Conservation (phyloP, 2,113 vertebrate genomes). For the Psilopogon haemacephalus region DNA sequence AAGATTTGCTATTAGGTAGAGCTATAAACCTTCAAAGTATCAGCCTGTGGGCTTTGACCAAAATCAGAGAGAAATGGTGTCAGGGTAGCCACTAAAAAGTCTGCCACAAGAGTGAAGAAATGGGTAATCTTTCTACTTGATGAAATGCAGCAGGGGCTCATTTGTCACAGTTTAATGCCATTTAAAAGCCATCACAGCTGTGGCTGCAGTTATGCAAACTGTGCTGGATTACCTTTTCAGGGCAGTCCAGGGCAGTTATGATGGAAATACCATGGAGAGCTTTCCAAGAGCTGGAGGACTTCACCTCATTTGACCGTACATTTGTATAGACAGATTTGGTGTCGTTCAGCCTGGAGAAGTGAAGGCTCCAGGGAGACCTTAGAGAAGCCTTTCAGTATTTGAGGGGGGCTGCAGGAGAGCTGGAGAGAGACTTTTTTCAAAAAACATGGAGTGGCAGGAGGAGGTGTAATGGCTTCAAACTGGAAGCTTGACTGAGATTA, state of each 20-base stretch:
- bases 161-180: not conserved
- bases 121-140: not conserved
- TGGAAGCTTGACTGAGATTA: too few species aligned
- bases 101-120: not conserved
- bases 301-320: not conserved
- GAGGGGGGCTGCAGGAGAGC: too few species aligned
- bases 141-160: not conserved
- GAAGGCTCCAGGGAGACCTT: too few species aligned
- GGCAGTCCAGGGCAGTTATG: not conserved
- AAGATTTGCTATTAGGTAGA: not conserved
- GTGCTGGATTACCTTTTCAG: not conserved
- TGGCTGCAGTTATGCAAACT: not conserved
- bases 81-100: rapidly evolving
- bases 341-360: too few species aligned
- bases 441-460: too few species aligned
- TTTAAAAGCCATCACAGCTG: not conserved
- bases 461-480: too few species aligned
- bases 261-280: not conserved
- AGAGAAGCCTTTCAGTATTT: too few species aligned
- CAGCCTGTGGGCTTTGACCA: not conserved
- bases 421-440: too few species aligned
- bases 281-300: not conserved
- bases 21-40: not conserved
- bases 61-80: not conserved
- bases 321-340: not conserved